phyloP scores from a whole-genome alignment of 2,113 vertebrate genomes.

The Glareola pratincola region DNA sequence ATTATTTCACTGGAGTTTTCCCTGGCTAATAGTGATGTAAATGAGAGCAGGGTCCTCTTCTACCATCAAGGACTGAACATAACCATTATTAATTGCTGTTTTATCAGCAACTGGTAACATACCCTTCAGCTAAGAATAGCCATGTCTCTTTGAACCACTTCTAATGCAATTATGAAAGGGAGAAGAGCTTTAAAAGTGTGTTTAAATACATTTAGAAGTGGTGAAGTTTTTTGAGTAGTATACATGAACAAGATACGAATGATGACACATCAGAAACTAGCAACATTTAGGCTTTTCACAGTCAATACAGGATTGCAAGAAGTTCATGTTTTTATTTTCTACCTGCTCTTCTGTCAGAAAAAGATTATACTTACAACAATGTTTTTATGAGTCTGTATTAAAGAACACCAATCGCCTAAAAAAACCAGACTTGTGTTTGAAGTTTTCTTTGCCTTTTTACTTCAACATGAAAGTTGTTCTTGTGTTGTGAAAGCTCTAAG shows the following conservation, averaged over 20 bases:
- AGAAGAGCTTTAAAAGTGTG: neutral
- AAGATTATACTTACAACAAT: neutral
- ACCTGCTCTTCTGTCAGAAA: neutral
- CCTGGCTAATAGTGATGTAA: neutral
- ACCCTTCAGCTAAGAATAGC: slow-evolving; percentile 7
- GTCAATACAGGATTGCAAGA: neutral
- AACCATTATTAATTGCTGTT: slow-evolving; percentile 8
- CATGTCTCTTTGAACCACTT: neutral
- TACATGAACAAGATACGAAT: neutral
- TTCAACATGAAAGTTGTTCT: neutral
- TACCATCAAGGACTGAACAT: neutral
- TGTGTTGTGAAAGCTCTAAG: neutral
- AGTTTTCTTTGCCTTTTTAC: neutral
- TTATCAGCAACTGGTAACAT: neutral
- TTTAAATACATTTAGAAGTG: neutral
- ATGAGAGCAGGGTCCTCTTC: neutral
- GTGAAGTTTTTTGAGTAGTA: neutral
- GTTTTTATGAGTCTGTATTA: neutral
- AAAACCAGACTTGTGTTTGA: neutral
- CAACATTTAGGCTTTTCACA: neutral
- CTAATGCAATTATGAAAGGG: slow-evolving; percentile 1
- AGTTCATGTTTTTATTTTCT: neutral
- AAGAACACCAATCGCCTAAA: neutral
- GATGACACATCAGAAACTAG: neutral
- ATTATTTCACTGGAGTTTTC: neutral